Conservation (phyloP, 2,113 vertebrate species). For the Eclectus roratus region DNA sequence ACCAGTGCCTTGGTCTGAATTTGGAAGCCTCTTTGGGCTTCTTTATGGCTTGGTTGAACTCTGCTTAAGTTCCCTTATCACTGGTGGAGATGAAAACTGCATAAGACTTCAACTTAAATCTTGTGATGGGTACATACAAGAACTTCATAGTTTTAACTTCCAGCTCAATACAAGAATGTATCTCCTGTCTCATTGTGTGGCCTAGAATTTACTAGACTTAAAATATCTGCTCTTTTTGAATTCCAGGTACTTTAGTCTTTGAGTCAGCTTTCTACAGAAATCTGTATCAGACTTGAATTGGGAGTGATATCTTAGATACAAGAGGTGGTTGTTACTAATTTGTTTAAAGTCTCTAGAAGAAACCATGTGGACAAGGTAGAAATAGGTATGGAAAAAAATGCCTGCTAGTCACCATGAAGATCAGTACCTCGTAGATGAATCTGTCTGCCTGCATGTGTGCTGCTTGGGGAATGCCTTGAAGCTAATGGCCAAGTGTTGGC, state of each 20-base stretch:
- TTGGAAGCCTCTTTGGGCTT: not conserved
- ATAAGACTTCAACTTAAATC: not conserved
- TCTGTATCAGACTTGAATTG: not conserved
- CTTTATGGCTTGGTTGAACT: not conserved
- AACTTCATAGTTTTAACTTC: not conserved
- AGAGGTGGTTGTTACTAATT: not conserved
- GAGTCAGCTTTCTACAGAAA: not conserved
- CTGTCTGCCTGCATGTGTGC: not conserved
- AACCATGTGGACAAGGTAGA: not conserved
- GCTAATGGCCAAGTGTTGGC: not conserved
- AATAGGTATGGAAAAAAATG: not conserved
- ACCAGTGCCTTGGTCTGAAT: not conserved
- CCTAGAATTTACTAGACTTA: not conserved
- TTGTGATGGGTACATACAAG: not conserved
- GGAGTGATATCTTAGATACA: not conserved
- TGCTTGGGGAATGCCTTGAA: not conserved
- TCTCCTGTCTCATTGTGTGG: not conserved
- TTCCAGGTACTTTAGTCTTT: not conserved
- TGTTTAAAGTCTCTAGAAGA: not conserved
- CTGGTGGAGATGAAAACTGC: not conserved
- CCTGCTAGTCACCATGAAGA: not conserved
- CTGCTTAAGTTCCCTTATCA: not conserved
- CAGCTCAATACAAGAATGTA: not conserved
- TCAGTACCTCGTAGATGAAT: not conserved
- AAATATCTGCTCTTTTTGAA: not conserved